Percentiles rank a stretch among this genome's conserved stretches.
Conservation (phyloP, 2,797 vertebrate species). For the Pseudotriccus pelzelni region DNA sequence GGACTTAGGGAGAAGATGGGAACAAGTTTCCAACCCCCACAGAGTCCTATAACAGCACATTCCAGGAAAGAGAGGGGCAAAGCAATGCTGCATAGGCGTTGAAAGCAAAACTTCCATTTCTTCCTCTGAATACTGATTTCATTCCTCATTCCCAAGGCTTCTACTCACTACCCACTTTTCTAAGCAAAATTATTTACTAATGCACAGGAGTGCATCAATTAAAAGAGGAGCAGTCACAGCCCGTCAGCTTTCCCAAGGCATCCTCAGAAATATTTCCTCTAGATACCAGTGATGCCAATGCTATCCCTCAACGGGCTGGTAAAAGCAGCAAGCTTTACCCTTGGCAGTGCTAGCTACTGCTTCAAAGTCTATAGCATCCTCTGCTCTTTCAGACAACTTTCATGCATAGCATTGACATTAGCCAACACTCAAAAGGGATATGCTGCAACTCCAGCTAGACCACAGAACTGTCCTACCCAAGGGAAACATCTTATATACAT, state of each 20-base stretch:
- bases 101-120: neutral
- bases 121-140: slow-evolving; percentile 38
- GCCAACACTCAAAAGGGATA: neutral
- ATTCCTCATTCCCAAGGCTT: slow-evolving; percentile 20
- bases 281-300: neutral
- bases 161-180: slow-evolving; percentile 33
- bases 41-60: neutral
- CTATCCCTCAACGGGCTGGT: neutral
- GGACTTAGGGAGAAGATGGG: neutral
- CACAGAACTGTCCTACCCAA: neutral
- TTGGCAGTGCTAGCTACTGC: neutral
- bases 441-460: neutral
- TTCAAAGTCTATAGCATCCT: neutral
- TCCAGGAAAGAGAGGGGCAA: neutral
- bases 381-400: neutral
- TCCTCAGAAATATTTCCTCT: slow-evolving; percentile 28
- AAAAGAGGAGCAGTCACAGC: slow-evolving; percentile 11
- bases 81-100: neutral
- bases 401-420: neutral
- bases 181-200: slow-evolving; percentile 39
- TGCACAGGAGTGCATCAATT: slow-evolving; percentile 1
- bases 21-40: neutral
- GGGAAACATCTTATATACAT: neutral
- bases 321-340: slow-evolving; percentile 3
- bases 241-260: slow-evolving; percentile 44